phyloP scores from a whole-genome alignment of 2,888 invertebrate genomes.

The Mythimna lalbum region DNA sequence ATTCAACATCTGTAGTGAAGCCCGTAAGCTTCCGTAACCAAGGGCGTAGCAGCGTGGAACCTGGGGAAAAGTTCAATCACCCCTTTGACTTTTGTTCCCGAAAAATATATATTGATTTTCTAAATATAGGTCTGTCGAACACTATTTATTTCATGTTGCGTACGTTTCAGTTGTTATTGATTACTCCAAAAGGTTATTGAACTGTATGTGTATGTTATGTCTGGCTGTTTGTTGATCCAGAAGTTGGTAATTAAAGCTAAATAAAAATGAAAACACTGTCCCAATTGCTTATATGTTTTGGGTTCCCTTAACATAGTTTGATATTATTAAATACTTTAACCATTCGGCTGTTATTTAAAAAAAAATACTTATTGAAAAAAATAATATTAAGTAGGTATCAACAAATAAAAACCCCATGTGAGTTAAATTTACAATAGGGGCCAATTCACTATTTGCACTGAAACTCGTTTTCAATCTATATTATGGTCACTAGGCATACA shows the following conservation, averaged over 20 bases:
- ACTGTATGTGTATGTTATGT: neutral
- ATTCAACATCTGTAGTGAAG: neutral
- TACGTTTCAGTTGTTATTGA: neutral
- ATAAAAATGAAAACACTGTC: neutral
- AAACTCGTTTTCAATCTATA: neutral
- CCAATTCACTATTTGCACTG: constrained; percentile 4
- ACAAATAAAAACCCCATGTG: neutral
- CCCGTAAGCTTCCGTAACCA: neutral
- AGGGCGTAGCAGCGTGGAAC: constrained; percentile 8
- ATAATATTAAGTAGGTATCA: neutral
- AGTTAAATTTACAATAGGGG: neutral
- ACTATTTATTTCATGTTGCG: neutral
- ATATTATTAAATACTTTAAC: too few species aligned
- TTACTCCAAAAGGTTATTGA: neutral
- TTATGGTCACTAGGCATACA: constrained; percentile 7
- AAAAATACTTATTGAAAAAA: neutral
- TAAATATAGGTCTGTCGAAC: constrained; percentile 1
- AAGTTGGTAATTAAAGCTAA: neutral
- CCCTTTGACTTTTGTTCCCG: neutral
- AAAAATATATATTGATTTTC: neutral
- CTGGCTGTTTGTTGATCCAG: neutral
- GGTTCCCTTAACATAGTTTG: neutral
- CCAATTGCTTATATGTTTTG: neutral
- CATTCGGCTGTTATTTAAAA: neutral
- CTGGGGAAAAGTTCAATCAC: constrained; percentile 14